A percentile compares a stretch with the other conserved stretches of the same genome.
phyloP scores from a whole-genome alignment of 2,797 vertebrate species.

The Orientallactaga sibirica region DNA sequence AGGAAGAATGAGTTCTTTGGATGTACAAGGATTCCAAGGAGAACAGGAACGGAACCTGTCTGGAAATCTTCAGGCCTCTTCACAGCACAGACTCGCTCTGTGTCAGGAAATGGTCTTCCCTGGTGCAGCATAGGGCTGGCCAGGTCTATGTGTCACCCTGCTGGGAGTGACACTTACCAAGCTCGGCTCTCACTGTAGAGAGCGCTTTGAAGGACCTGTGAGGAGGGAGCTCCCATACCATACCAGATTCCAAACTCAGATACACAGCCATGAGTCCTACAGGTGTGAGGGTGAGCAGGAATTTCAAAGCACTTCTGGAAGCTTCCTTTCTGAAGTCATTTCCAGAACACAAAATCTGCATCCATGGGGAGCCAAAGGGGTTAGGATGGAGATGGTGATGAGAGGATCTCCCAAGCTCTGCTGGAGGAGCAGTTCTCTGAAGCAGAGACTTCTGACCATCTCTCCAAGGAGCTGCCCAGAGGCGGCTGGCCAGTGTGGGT shows the following conservation, averaged over 20 bases:
- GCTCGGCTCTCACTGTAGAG: rapidly evolving
- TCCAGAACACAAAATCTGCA: not conserved
- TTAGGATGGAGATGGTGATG: too few species aligned
- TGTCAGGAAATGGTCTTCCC: not conserved
- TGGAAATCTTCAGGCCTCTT: not conserved
- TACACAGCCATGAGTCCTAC: rapidly evolving
- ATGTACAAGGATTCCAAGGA: not conserved
- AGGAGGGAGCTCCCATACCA: rapidly evolving
- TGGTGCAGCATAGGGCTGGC: not conserved
- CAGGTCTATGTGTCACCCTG: not conserved
- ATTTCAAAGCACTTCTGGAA: not conserved
- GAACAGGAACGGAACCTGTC: not conserved
- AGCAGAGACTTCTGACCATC: not conserved
- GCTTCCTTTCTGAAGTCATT: not conserved
- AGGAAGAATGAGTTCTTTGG: not conserved
- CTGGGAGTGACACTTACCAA: not conserved
- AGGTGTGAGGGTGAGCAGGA: not conserved
- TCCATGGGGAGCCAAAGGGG: rapidly evolving
- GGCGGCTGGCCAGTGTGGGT: not conserved
- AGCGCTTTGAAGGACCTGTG: rapidly evolving
- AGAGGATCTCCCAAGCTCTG: not conserved
- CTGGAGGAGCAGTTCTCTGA: not conserved
- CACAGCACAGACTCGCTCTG: not conserved
- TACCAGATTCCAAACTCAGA: not conserved
- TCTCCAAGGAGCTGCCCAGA: not conserved